phyloP scores from a whole-genome alignment of 2,888 invertebrate genomes.

The Phania funesta region DNA sequence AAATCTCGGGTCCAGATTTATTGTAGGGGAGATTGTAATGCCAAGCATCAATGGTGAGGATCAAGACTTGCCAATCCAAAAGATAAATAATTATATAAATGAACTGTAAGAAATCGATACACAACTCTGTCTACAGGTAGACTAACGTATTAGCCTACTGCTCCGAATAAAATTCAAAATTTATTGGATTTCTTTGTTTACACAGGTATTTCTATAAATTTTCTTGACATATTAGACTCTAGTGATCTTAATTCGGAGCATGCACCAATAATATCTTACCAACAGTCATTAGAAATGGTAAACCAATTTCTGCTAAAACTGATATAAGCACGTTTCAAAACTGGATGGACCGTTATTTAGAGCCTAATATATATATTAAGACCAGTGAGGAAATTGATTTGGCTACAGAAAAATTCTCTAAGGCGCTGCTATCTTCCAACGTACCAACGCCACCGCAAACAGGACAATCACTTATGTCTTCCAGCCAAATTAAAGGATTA shows the following conservation, averaged over 20 bases:
- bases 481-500: neutral
- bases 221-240: slow-evolving; percentile 27
- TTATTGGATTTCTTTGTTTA: slow-evolving; percentile 45
- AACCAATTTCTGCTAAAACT: neutral
- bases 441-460: neutral
- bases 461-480: neutral
- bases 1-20: slow-evolving; percentile 15
- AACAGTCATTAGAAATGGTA: neutral
- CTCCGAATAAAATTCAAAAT: slow-evolving; percentile 46
- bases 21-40: slow-evolving; percentile 53
- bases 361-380: slow-evolving; percentile 5
- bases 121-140: slow-evolving; percentile 40
- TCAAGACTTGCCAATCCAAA: slow-evolving; percentile 37
- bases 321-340: neutral
- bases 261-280: slow-evolving; percentile 23
- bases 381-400: neutral
- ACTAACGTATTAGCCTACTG: slow-evolving; percentile 55
- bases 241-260: slow-evolving; percentile 42
- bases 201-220: slow-evolving; percentile 6
- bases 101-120: slow-evolving; percentile 1
- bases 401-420: slow-evolving; percentile 8
- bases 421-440: slow-evolving; percentile 10
- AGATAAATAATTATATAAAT: slow-evolving; percentile 37
- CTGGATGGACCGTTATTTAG: slow-evolving; percentile 1
- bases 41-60: slow-evolving; percentile 53